Evolutionary conservation across 2,797 vertebrate species (phyloP), one percentile per base, ranked within the genome.

Genomic region (Chelidonichthys spinosus): DNA sequence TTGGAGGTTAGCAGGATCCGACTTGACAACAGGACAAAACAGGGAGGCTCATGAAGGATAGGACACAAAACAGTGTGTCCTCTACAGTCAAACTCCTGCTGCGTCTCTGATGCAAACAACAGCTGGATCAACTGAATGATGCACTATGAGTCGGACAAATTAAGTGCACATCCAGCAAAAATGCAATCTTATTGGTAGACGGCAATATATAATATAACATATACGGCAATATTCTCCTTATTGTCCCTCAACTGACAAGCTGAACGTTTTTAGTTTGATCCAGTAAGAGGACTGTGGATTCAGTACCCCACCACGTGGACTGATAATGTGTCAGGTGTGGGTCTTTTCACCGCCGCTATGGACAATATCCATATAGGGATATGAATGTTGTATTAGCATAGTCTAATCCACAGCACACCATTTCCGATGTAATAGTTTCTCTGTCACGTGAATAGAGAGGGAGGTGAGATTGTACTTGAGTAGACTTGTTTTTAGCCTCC

Each of bases 11-110:
- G 72, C 37, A n/a, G 77, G 53, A 83, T 63, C 52, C 67, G 64
- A 72, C 67, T 70, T 80, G 83, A 86, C 85, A 84, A 77, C 76
- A 71, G 71, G 49, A 79, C 60, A 67, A 72, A 80, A 67, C 69
- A 67, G 58, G 6, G 35, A 82, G 52, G 53, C 68, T 75, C 53
- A 63, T 65, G 63, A 78, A 73, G 70, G 63, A 84, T 43, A 47
- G 1, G 0, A 74, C 60, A 79, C 47, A 63, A 73, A 76, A 64
- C 63, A 36, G 33, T 37, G n/a, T 63, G 74, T 81, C 83, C 70
- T 81, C 67, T 67, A 17, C 40, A 77, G 78, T 64, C 62, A 63
- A 53, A 42, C 39, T 56, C 5, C 50, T 63, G 67, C 55, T 71
- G 17, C 5, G 7, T 56, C 67, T 25, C 25, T 25, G 25, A 25